Base-by-base conservation (phyloP, 2,113 vertebrate genomes). In the Lagopus leucura region DNA sequence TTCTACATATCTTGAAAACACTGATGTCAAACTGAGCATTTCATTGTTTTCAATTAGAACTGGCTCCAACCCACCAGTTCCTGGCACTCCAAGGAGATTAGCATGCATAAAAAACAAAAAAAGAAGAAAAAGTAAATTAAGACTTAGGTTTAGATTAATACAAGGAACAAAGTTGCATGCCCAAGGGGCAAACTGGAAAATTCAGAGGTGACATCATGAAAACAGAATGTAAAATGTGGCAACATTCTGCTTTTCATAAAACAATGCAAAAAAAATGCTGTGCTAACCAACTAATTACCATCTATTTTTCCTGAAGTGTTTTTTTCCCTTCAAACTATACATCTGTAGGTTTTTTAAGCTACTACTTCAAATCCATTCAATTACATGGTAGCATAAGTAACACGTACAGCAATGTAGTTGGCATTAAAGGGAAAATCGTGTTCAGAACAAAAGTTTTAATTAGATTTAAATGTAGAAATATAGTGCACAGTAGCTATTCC, bases 361-460 rank as follows among this genome's bases (percentile, higher is more conserved):
- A 43, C 57, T 75, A 60, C 70, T 88, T 90, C 61, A 88, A 88
- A 83, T 54, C 54, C 45, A 65, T 52, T 81, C 54, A 86, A 66
- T 82, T 74, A 57, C 60, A 69, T 28, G 60, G 82, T 55, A 84
- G 61, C 58, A 45, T 90, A 93, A 90, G 66, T 90, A 93, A 47
- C 34, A 69, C 16, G 78, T 69, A 43, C 0, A 89, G n/a, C 42
- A 86, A 93, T 63, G 63, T 27, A 84, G 57, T 22, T 87, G 70
- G 42, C 43, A 79, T 83, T 92, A 78, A 93, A 89, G 8, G 27
- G 40, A 88, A 93, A 94, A 84, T 75, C 54, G 54, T 52, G 42
- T 67, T 94, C 66, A 72, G 86, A 90, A 96, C 61, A 90, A 80
- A 92, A 90, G 45, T 58, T 90, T 88, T 92, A 95, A 88, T 91